Base-by-base conservation (phyloP, 2,888 invertebrate species). In the Cyaniris semiargus region DNA sequence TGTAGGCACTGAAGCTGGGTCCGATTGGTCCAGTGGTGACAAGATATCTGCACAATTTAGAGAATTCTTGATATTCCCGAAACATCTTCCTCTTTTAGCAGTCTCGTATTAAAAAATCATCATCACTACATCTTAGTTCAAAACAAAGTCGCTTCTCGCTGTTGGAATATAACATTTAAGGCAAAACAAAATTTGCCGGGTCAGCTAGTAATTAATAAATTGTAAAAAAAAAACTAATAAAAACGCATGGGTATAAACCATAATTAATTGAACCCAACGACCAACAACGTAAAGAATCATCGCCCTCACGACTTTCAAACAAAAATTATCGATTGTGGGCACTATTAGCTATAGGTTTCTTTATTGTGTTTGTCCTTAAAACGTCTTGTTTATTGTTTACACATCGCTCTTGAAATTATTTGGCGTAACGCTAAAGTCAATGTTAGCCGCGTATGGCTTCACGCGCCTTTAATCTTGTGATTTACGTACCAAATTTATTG, bases 361-460 rank as follows among this genome's bases (percentile, higher is more conserved):
- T 66, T 66, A 66, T 66, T 66, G 15, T 66, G 66, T 31, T 66
- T 66, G 27, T 27, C 31, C 23, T 60, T 21, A 23, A 60, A 60
- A 18, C 27, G 15, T 66, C 6, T 27, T 60, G 23, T 60, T 60
- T 23, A n/a, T 44, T 53, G 53, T 53, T 53, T 18, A 53, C 18
- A 15, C 18, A 53, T 15, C 27, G 8, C 15, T 66, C 66, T 18
- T 27, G 6, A 66, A 27, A 66, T 18, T 31, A 66, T 66, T 27
- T 66, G 27, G 27, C 27, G 66, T 31, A 66, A 66, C 27, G 27
- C 27, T 15, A 66, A 60, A 60, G 58, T 58, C 58, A 58, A 66
- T 3, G 60, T 66, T 66, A 23, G 23, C 27, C 23, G 23, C 4
- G 27, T 66, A 66, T 27, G 66, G 66, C 27, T 66, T 66, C 27